Base-by-base conservation (phyloP, 2,888 invertebrate species). In the Diarsia brunnea region DNA sequence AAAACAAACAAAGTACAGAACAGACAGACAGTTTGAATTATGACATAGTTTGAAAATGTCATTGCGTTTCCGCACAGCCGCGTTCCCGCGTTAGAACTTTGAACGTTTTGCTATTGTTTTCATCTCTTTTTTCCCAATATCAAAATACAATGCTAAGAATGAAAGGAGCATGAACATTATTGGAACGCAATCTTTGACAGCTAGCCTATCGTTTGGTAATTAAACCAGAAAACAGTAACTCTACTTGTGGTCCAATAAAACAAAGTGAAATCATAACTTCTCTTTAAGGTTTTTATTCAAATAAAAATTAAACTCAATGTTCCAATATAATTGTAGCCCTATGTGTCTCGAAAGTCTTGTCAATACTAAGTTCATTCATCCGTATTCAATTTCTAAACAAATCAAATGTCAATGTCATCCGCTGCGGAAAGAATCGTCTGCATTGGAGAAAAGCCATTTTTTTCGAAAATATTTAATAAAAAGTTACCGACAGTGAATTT, bases 401-500 rank as follows among this genome's bases (percentile, higher is more conserved):
- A 60, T 24, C 55, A 70, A 87, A 87, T 87, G 87, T 87, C 87
- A 87, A 89, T 88, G 88, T 85, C 82, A 84, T 76, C 73, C 85
- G 84, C 86, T 90, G 89, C 89, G 86, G 88, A 84, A 73, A 78
- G 84, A 85, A 80, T 87, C 86, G 78, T 84, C 86, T 89, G 88
- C 87, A 88, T 87, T 92, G 90, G 91, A 91, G 75, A 89, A 89
- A 84, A 88, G 90, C 90, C 88, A 91, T 73, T 81, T 85, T 84
- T 88, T 85, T 78, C 72, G 78, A 89, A 89, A 88, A 87, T 83
- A 70, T 68, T 69, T 67, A 73, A 11, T 71, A 76, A 81, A 85
- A 83, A 84, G 72, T 68, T 78, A 75, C 69, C 72, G 65, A 79
- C 68, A 67, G 85, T 88, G 87, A 69, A 83, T 84, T 81, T 79